Conservation (phyloP, 2,888 invertebrate genomes). For the Ormyrus nitidulus region DNA sequence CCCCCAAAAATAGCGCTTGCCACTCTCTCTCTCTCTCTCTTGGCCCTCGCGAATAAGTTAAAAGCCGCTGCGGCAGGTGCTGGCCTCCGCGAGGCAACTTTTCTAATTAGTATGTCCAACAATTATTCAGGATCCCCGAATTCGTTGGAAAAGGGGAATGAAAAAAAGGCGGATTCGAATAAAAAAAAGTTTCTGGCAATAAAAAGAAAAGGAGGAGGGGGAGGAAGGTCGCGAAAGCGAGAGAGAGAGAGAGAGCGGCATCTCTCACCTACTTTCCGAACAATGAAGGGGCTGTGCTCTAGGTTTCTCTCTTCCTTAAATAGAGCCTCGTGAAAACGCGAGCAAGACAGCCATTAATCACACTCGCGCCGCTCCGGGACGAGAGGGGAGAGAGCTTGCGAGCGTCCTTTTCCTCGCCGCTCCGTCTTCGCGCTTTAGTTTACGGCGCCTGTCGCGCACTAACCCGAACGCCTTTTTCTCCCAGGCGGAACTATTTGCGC, state of each 20-base stretch:
- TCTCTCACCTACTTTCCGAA: constrained; percentile 43
- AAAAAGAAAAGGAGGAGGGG: background rate
- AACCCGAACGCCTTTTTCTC: too few relatives aligned
- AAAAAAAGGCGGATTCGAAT: constrained; percentile 11
- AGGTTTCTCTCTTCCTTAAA: background rate
- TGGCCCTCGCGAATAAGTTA: too few relatives aligned
- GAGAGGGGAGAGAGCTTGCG: too few relatives aligned
- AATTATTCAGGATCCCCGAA: constrained; percentile 34
- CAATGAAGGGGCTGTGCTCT: background rate
- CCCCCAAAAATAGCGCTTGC: too few relatives aligned
- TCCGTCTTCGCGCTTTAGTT: too few relatives aligned
- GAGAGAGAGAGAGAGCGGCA: constrained; percentile 4
- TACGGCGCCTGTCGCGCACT: too few relatives aligned
- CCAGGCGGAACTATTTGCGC: too few relatives aligned
- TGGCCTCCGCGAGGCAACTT: constrained; percentile 5
- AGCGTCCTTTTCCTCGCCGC: too few relatives aligned
- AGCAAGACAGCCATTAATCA: constrained; percentile 40
- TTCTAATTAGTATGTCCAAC: constrained; percentile 46
- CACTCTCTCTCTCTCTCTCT: too few relatives aligned
- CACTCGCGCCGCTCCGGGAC: background rate
- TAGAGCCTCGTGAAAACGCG: background rate
- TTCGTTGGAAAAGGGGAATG: background rate
- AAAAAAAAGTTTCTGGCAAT: constrained; percentile 11
- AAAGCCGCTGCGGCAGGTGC: too few relatives aligned
- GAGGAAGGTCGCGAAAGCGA: background rate